A percentile compares a stretch with the other conserved stretches of the same genome.
Evolutionary conservation across 2,888 invertebrate genomes (phyloP).

Genomic region (Lottia gigantea): DNA sequence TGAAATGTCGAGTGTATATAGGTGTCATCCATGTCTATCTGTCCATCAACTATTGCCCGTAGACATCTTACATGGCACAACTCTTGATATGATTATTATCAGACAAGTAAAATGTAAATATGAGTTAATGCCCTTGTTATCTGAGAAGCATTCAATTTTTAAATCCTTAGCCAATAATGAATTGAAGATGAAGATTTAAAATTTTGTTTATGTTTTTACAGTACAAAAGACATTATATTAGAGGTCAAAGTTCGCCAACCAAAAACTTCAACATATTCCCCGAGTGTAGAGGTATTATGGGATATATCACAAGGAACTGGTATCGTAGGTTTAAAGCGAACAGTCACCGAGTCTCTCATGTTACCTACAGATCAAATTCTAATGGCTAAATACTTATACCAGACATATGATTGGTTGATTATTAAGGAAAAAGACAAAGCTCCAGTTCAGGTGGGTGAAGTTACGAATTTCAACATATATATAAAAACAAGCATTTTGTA

Average conservation of each 20-base stretch:
- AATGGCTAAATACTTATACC: constrained; percentile 60
- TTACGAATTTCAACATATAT: background rate
- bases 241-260: constrained; percentile 47
- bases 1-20: no score
- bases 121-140: no score
- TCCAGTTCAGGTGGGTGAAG: background rate
- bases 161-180: no score
- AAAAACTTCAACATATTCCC: constrained; percentile 44
- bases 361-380: constrained; percentile 47
- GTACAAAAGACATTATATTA: constrained; percentile 53
- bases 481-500: no score
- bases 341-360: constrained; percentile 39
- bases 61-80: no score
- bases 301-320: constrained; percentile 49
- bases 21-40: no score
- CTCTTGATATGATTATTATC: no score
- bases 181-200: no score
- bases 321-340: constrained; percentile 42
- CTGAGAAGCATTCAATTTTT: no score
- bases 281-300: constrained; percentile 58
- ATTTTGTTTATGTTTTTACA: constrained; percentile 24
- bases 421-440: constrained; percentile 43
- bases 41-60: no score
- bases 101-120: no score
- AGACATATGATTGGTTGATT: constrained; percentile 55